These are phyloP conservation scores for Anoplopoma fimbria DNA, from an alignment of 2,113 vertebrate species.

Conservation along the genomic window DNA sequence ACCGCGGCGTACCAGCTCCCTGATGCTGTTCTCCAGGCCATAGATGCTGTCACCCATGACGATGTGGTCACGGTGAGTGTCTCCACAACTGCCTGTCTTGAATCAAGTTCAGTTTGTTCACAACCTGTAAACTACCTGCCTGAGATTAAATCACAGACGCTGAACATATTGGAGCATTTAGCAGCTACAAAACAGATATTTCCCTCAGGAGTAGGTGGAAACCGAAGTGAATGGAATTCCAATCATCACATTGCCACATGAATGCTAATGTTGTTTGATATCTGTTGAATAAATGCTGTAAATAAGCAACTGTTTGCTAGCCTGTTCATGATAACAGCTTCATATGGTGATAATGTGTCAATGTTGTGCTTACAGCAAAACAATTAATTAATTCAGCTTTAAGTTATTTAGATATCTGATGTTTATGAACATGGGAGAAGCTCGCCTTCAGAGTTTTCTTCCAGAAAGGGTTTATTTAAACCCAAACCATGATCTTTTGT, in stretches of 20 bases:
- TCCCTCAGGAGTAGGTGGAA: background rate
- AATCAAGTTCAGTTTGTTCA: background rate
- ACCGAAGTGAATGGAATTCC: background rate
- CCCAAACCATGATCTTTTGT: no score
- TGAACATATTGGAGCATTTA: background rate
- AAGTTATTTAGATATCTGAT: no score
- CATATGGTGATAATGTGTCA: no score
- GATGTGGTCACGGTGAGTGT: constrained; percentile 89
- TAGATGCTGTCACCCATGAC: constrained; percentile 85
- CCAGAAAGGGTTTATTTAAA: no score
- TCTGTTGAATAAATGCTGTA: no score
- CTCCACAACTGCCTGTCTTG: background rate
- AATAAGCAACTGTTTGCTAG: no score
- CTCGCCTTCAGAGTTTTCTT: no score
- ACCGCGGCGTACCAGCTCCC: constrained; percentile 84
- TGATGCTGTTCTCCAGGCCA: constrained; percentile 79
- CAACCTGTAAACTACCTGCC: background rate
- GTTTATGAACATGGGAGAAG: no score
- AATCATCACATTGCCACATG: background rate
- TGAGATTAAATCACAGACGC: background rate
- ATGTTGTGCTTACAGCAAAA: no score
- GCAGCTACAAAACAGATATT: background rate
- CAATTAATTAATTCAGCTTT: no score
- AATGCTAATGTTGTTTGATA: no score
- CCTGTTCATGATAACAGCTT: no score